Evolutionary conservation across 2,797 vertebrate species (phyloP), one percentile per base, ranked within the genome.

Genomic region (Rhynchonycteris naso): DNA sequence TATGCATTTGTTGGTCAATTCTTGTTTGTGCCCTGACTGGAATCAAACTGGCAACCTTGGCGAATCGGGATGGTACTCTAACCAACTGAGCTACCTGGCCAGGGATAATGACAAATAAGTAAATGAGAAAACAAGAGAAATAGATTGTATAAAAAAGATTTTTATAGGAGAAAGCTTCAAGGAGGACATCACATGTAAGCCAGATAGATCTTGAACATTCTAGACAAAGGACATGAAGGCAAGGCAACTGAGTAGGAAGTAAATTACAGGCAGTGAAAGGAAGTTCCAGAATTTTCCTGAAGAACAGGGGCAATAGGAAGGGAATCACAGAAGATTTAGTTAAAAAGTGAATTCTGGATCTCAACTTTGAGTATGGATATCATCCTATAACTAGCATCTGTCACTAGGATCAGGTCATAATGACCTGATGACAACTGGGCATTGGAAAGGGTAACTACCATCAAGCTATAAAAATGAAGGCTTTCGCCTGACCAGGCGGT

Each of bases 191-290:
- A 50, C 12, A 22, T 82, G 65, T 69, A 81, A 88, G 19, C 28
- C 43, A 63, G 19, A 71, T 47, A 10, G 4, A 58, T n/a, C 19
- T 59, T 87, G 19, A 68, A 56, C 43, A 15, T 76, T 91, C 43
- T 91, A 7, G 28, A 21, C 13, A 80, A 75, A 4, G 19, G 43
- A 38, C 4, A 65, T 21, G 12, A 81, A 38, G 11, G 54, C 1
- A 11, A 0, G 16, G 16, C 14, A 33, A 12, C 2, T 0, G 30
- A 13, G 0, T 72, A n/a, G 2, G 30, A 6, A 65, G 18, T 26
- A 1, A 24, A 93, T 9, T 71, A 5, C 2, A 47, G 21, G 13
- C 9, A 85, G 38, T 61, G 52, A 43, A 21, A 90, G 2, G 24
- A 7, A 35, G 2, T 59, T 13, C 81, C 28, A 26, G 35, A 74